A percentile compares a stretch with the other conserved stretches of the same genome.
phyloP scores from a whole-genome alignment of 2,113 vertebrate genomes.

The Chaetodon trifascialis region DNA sequence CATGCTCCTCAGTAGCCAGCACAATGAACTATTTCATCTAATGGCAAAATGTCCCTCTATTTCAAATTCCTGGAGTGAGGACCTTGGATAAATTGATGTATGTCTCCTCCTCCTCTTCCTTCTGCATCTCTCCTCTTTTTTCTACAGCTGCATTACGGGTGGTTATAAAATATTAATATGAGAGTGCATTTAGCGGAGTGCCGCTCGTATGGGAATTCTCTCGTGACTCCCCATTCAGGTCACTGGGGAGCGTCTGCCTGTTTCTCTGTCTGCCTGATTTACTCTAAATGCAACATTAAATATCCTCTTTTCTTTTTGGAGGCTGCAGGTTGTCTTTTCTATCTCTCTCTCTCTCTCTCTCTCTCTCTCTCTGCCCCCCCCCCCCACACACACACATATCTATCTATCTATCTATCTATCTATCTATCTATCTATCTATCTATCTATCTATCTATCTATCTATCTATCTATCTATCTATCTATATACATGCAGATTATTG shows the following conservation, averaged over 20 bases:
- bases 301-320: conserved; percentile 76
- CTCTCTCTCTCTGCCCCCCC: no score
- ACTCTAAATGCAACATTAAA: conserved; percentile 98
- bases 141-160: conserved; percentile 95
- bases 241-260: conserved; percentile 94
- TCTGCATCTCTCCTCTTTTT: conserved; percentile 44
- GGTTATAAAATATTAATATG: conserved; percentile 99
- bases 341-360: neutral
- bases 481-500: neutral
- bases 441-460: no score
- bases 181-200: conserved; percentile 99
- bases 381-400: no score
- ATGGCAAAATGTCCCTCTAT: conserved; percentile 91
- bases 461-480: no score
- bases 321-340: conserved; percentile 33
- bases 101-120: conserved; percentile 84
- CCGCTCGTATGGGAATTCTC: conserved; percentile 93
- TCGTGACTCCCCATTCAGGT: conserved; percentile 91
- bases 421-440: no score
- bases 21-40: conserved; percentile 94
- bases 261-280: conserved; percentile 92
- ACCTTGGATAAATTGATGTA: conserved; percentile 97
- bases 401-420: no score
- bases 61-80: conserved; percentile 93
- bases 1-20: conserved; percentile 87